phyloP scores from a whole-genome alignment of 2,888 invertebrate genomes.

The Acanthosoma haemorrhoidale region DNA sequence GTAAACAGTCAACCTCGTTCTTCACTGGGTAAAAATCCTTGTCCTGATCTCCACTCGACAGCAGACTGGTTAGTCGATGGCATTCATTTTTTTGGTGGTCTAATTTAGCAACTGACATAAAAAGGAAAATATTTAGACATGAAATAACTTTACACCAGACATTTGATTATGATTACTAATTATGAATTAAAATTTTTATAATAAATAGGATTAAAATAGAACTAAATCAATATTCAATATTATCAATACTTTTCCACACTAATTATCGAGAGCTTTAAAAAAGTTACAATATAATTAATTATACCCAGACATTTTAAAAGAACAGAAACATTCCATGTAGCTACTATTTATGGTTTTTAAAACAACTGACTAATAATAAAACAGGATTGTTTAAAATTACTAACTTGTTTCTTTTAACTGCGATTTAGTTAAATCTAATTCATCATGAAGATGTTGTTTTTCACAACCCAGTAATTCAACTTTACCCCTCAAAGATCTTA shows the following conservation, averaged over 20 bases:
- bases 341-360: background rate
- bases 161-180: too few relatives aligned
- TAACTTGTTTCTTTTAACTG: slow-evolving; percentile 6
- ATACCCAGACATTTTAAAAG: too few relatives aligned
- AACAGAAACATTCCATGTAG: too few relatives aligned
- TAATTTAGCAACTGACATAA: background rate
- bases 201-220: background rate
- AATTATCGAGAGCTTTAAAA: too few relatives aligned
- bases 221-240: too few relatives aligned
- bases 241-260: too few relatives aligned
- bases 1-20: background rate
- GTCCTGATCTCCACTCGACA: background rate
- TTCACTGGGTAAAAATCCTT: background rate
- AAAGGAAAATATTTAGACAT: background rate
- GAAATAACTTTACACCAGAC: background rate
- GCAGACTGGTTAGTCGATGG: background rate
- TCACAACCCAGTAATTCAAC: slow-evolving; percentile 34
- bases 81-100: background rate
- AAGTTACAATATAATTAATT: too few relatives aligned
- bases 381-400: background rate
- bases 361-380: background rate
- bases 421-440: slow-evolving; percentile 28
- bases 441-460: slow-evolving; percentile 35
- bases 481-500: slow-evolving; percentile 30
- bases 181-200: background rate